Percentiles rank a stretch among this genome's conserved stretches.
These are phyloP conservation scores for Lutjanus erythropterus DNA, from an alignment of 2,113 vertebrate species.

Conservation along the genomic window DNA sequence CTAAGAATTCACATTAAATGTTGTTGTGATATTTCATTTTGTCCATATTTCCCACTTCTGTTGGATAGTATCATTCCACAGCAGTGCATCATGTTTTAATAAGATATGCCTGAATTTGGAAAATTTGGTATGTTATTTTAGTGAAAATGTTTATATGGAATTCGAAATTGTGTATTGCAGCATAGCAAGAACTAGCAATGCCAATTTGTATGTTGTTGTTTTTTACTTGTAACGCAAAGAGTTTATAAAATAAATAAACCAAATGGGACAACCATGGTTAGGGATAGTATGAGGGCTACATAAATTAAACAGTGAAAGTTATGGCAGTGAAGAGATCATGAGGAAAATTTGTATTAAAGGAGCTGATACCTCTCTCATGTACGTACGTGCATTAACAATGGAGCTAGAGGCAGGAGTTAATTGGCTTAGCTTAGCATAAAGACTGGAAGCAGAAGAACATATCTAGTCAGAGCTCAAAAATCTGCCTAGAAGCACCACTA, in stretches of 20 bases:
- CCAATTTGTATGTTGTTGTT: neutral
- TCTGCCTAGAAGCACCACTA: neutral
- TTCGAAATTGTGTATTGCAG: too few species aligned
- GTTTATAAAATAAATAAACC: neutral
- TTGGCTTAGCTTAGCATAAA: conserved; percentile 17
- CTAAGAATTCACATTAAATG: too few species aligned
- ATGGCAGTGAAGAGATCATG: neutral
- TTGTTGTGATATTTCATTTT: too few species aligned
- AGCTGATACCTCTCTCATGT: neutral
- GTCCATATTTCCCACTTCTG: too few species aligned
- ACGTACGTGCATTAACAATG: neutral
- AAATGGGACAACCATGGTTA: neutral
- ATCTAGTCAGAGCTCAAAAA: neutral
- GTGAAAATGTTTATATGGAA: too few species aligned
- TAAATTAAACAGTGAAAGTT: neutral
- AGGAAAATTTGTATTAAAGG: neutral
- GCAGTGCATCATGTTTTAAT: too few species aligned
- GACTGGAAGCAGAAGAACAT: neutral
- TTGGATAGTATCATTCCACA: too few species aligned
- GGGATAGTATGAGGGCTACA: neutral
- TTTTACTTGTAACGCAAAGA: neutral
- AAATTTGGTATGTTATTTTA: too few species aligned
- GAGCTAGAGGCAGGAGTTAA: neutral
- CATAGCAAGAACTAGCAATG: neutral
- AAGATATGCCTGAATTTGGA: too few species aligned